Evolutionary conservation across 1,140 invertebrate species (phyloP).

Genomic region (Heterodera schachtii): DNA sequence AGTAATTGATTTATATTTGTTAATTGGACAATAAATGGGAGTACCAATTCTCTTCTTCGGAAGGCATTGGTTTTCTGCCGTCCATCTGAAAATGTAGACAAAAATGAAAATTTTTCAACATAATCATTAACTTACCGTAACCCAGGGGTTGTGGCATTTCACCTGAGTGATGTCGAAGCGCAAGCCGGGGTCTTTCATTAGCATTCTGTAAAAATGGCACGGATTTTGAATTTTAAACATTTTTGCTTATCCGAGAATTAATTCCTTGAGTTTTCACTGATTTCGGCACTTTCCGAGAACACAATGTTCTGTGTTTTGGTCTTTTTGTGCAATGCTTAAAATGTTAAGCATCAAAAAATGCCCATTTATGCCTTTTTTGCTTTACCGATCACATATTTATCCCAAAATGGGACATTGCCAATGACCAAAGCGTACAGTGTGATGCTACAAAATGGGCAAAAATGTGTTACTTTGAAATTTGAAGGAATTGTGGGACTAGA

Average conservation of each 20-base stretch:
- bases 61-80: conserved; percentile 75
- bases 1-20: too few relatives aligned
- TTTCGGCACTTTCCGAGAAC: conserved; percentile 69
- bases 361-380: background rate
- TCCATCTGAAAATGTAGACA: conserved; percentile 52
- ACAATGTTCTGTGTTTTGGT: conserved; percentile 75
- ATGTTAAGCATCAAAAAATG: background rate
- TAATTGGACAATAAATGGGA: too few relatives aligned
- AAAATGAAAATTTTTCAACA: too few relatives aligned
- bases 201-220: conserved; percentile 71
- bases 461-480: background rate
- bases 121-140: conserved; percentile 13
- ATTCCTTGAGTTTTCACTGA: conserved; percentile 76
- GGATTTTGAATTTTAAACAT: too few relatives aligned
- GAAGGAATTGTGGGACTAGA: too few relatives aligned
- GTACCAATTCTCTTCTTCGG: conserved; percentile 77
- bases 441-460: conserved; percentile 66
- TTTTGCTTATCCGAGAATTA: conserved; percentile 71
- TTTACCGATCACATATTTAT: conserved; percentile 72
- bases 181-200: conserved; percentile 80
- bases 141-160: conserved; percentile 67
- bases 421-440: conserved; percentile 87
- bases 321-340: conserved; percentile 77
- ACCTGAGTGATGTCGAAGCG: conserved; percentile 82
- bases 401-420: conserved; percentile 83